phyloP scores from a whole-genome alignment of 2,888 invertebrate species.

The Gryllus longicercus region DNA sequence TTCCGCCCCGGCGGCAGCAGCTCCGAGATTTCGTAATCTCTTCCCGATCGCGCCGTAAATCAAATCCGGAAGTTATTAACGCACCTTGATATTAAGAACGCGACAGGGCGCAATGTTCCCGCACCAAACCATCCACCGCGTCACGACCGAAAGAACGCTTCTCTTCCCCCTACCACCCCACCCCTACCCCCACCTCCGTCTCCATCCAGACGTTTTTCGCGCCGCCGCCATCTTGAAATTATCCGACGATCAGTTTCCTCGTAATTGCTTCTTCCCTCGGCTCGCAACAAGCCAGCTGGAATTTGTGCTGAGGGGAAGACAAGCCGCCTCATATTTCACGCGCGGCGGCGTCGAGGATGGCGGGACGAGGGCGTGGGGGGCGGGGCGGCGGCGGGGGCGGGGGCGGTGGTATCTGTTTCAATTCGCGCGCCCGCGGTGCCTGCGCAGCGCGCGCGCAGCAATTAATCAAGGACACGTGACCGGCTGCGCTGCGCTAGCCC shows the following conservation, averaged over 20 bases:
- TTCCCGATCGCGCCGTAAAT: too few relatives aligned
- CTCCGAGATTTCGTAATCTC: too few relatives aligned
- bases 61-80: too few relatives aligned
- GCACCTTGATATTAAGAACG: too few relatives aligned
- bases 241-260: background rate
- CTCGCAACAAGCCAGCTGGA: slow-evolving; percentile 17
- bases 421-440: too few relatives aligned
- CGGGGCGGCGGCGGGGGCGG: background rate
- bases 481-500: too few relatives aligned
- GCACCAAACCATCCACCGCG: too few relatives aligned
- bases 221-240: background rate
- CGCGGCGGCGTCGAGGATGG: background rate
- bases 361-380: background rate
- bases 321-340: slow-evolving; percentile 8
- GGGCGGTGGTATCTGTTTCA: background rate
- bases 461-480: too few relatives aligned
- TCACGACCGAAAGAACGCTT: too few relatives aligned
- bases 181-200: background rate
- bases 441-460: too few relatives aligned
- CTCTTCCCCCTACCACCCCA: background rate
- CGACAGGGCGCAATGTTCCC: too few relatives aligned
- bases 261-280: background rate
- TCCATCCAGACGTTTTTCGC: background rate
- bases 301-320: slow-evolving; percentile 7
- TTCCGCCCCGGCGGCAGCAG: too few relatives aligned